Evolutionary conservation across 2,113 vertebrate species (phyloP).

Genomic region (Tragelaphus imberbis): DNA sequence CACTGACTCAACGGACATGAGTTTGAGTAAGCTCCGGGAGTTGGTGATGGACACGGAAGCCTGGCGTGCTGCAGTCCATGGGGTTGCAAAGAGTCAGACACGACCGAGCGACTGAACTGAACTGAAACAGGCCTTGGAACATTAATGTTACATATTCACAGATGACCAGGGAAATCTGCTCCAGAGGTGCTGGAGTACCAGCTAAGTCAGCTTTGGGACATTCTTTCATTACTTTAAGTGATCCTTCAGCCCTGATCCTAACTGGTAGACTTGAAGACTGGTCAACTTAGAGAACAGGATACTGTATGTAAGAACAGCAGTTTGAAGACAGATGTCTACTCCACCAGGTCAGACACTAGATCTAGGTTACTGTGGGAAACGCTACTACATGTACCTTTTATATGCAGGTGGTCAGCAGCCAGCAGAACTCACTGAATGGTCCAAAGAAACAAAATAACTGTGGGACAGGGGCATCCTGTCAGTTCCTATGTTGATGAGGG

Average conservation of each 20-base stretch:
- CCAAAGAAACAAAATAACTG: not conserved
- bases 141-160: not conserved
- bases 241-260: not conserved
- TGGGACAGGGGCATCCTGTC: not conserved
- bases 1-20: not conserved
- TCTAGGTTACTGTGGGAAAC: not conserved
- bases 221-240: not conserved
- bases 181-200: not conserved
- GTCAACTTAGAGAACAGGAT: not conserved
- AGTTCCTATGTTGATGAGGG: not conserved
- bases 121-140: not conserved
- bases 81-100: not conserved
- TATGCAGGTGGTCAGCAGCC: not conserved
- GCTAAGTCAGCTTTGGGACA: not conserved
- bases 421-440: not conserved
- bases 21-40: not conserved
- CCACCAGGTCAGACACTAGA: not conserved
- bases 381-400: not conserved
- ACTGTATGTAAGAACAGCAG: not conserved
- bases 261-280: not conserved
- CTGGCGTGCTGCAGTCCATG: not conserved
- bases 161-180: not conserved
- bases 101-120: rapidly evolving
- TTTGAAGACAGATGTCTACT: not conserved
- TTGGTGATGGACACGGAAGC: not conserved